These are phyloP conservation scores for Anisognathus igniventris DNA, from an alignment of 2,797 vertebrate genomes.

Conservation along the genomic window DNA sequence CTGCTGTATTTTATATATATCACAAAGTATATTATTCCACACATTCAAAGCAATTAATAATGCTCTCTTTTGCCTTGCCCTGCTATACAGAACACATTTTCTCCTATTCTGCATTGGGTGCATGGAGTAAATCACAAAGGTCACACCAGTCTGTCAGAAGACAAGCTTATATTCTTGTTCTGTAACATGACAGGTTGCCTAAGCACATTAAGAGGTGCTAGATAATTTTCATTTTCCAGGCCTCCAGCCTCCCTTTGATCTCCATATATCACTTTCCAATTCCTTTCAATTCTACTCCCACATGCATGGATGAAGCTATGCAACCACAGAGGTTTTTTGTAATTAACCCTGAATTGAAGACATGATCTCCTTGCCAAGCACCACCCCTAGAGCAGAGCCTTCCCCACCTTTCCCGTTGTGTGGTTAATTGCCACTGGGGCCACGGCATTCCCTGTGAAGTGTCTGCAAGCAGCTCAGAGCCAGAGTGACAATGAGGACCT, in stretches of 20 bases:
- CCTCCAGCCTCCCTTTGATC: background rate
- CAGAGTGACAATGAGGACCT: background rate
- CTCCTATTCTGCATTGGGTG: background rate
- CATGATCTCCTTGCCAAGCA: background rate
- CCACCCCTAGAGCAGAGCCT: background rate
- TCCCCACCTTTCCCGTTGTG: background rate
- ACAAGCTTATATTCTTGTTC: background rate
- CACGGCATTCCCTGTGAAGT: fast-evolving
- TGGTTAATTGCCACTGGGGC: background rate
- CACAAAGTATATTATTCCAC: background rate
- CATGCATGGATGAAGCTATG: background rate
- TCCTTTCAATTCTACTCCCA: background rate
- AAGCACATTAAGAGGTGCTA: background rate
- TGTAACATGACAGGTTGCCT: background rate
- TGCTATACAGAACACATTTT: background rate
- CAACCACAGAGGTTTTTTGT: background rate
- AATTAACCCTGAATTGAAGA: background rate
- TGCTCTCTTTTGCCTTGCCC: background rate
- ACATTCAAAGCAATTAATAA: background rate
- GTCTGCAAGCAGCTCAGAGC: background rate
- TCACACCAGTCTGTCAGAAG: background rate
- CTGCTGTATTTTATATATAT: background rate
- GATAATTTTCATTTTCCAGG: background rate
- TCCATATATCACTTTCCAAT: background rate
- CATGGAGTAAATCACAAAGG: background rate